Percentiles rank a stretch among this genome's conserved stretches.
phyloP scores from a whole-genome alignment of 2,888 invertebrate genomes.

The Pocota personata region DNA sequence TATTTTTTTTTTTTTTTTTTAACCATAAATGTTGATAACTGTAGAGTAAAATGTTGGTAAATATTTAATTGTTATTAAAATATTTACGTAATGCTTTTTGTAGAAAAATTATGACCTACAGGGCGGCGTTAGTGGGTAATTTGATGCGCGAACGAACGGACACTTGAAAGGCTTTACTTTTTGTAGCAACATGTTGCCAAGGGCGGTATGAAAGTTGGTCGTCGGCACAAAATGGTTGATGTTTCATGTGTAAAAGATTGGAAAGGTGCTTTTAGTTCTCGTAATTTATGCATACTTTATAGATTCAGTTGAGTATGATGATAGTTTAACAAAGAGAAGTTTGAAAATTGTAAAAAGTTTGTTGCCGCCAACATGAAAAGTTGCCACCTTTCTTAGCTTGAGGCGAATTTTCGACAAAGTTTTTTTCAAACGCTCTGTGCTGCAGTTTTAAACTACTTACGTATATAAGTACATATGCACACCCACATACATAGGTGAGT shows the following conservation, averaged over 20 bases:
- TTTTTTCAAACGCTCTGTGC: too few relatives aligned
- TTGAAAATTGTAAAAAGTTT: neutral
- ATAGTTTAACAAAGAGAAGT: neutral
- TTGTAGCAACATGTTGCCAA: conserved; percentile 29
- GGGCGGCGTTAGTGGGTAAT: neutral
- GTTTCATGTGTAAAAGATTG: neutral
- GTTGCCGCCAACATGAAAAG: neutral
- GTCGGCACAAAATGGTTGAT: neutral
- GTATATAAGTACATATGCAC: too few relatives aligned
- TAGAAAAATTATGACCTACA: neutral
- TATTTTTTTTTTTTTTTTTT: neutral
- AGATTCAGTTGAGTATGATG: neutral
- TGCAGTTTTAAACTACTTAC: too few relatives aligned
- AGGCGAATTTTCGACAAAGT: too few relatives aligned
- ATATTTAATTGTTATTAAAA: conserved; percentile 43
- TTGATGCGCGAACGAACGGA: neutral
- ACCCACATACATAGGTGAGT: too few relatives aligned
- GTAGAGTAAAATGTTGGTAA: conserved; percentile 6
- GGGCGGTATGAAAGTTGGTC: neutral
- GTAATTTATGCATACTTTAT: neutral
- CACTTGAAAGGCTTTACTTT: conserved; percentile 1
- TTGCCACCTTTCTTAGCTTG: too few relatives aligned
- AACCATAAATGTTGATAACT: neutral
- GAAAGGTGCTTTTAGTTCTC: neutral
- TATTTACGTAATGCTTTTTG: conserved; percentile 19